Conservation (phyloP, 2,113 vertebrate species). For the Aphyosemion australe region DNA sequence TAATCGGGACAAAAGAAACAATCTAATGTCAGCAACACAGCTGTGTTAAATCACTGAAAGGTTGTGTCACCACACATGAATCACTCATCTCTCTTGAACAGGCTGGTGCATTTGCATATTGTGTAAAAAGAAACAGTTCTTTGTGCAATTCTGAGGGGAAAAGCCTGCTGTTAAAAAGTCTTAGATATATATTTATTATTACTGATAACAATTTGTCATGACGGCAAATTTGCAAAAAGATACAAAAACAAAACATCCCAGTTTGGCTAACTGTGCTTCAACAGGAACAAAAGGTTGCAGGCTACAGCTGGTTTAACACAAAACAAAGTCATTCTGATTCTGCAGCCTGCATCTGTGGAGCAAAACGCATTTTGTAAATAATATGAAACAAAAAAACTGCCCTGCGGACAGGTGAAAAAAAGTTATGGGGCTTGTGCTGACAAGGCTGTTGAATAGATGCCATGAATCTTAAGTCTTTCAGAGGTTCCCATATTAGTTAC, state of each 20-base stretch:
- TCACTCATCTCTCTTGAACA: slow-evolving; percentile 15
- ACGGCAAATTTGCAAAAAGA: background rate
- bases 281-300: slow-evolving; percentile 4
- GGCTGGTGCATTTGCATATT: slow-evolving; percentile 39
- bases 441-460: slow-evolving; percentile 63
- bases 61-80: slow-evolving; percentile 38
- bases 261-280: background rate
- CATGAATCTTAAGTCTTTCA: slow-evolving; percentile 64
- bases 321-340: slow-evolving; percentile 15
- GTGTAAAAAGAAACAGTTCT: slow-evolving; percentile 28
- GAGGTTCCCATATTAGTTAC: slow-evolving; percentile 57
- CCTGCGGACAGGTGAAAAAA: slow-evolving; percentile 32
- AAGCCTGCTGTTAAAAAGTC: slow-evolving; percentile 4
- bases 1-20: slow-evolving; percentile 6
- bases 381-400: slow-evolving; percentile 32
- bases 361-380: slow-evolving; percentile 23
- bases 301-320: background rate
- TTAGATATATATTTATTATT: slow-evolving; percentile 8
- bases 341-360: slow-evolving; percentile 4
- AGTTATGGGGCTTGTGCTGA: slow-evolving; percentile 54
- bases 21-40: background rate
- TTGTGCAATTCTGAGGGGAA: slow-evolving; percentile 14
- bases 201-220: background rate
- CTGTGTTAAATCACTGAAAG: slow-evolving; percentile 20
- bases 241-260: background rate